A percentile compares a stretch with the other conserved stretches of the same genome.
Conservation (phyloP, 2,113 vertebrate genomes). For the Oreochromis tanganicae region DNA sequence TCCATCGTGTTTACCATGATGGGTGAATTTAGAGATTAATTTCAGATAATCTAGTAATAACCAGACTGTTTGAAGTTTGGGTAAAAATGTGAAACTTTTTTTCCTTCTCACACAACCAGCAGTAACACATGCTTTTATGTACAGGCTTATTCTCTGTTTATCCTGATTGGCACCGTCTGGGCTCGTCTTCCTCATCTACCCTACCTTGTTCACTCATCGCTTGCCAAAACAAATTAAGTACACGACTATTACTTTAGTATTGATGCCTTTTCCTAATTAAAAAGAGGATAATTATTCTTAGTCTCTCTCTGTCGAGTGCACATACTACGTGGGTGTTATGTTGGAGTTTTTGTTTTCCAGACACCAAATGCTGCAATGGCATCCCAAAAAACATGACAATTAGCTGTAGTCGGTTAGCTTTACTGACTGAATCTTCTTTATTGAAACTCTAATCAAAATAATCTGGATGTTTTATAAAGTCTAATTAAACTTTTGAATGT, state of each 20-base stretch:
- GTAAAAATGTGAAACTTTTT: neutral
- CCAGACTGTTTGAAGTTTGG: neutral
- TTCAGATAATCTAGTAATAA: neutral
- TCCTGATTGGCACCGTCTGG: neutral
- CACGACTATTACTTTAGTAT: neutral
- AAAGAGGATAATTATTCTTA: neutral
- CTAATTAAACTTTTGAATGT: constrained; percentile 12
- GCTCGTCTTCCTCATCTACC: neutral
- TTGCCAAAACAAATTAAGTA: neutral
- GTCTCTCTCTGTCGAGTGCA: neutral
- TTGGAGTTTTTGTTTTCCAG: constrained; percentile 1
- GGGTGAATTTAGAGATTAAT: neutral
- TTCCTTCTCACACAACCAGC: neutral
- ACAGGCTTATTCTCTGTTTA: neutral
- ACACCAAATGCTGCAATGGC: neutral
- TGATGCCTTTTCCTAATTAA: neutral
- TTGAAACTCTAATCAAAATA: constrained; percentile 2
- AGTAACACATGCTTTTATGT: neutral
- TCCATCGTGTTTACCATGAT: neutral
- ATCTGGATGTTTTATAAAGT: constrained; percentile 4
- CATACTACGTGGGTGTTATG: neutral
- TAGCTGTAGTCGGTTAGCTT: neutral
- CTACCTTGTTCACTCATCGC: neutral
- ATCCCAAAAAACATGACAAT: constrained; percentile 12
- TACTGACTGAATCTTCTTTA: neutral